phyloP scores from a whole-genome alignment of 2,888 invertebrate genomes.

The Caenorhabditis uteleia region DNA sequence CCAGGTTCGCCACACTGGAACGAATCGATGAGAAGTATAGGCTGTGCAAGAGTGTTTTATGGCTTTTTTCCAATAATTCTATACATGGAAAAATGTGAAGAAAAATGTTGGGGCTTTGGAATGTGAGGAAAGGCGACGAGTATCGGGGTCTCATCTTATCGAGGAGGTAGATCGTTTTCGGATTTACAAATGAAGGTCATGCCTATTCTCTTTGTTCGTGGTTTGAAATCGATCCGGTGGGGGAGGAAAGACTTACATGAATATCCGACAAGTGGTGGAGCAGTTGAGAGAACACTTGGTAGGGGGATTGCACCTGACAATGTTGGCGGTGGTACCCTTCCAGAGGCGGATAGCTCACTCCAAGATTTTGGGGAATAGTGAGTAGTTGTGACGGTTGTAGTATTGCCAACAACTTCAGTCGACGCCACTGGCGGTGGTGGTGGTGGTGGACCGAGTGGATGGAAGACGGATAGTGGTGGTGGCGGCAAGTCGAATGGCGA shows the following conservation, averaged over 20 bases:
- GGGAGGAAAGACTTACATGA: no score
- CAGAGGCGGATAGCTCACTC: slow-evolving; percentile 13
- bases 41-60: no score
- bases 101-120: neutral
- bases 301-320: slow-evolving; percentile 29
- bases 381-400: slow-evolving; percentile 19
- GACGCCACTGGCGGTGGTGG: slow-evolving; percentile 31
- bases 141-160: slow-evolving; percentile 17
- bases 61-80: no score
- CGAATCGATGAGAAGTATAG: no score
- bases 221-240: no score
- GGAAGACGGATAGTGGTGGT: slow-evolving; percentile 39
- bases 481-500: slow-evolving; percentile 48
- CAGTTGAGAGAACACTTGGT: slow-evolving; percentile 22
- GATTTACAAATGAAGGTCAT: slow-evolving; percentile 26
- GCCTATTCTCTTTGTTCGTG: no score
- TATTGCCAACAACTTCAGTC: slow-evolving; percentile 24
- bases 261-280: no score
- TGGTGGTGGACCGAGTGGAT: slow-evolving; percentile 30
- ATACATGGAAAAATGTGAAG: no score
- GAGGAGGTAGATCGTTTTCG: slow-evolving; percentile 35
- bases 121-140: no score
- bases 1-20: no score
- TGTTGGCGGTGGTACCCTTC: slow-evolving; percentile 14
- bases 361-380: slow-evolving; percentile 17